Evolutionary conservation across 2,113 vertebrate species (phyloP).

Genomic region (Dermatemys mawii): DNA sequence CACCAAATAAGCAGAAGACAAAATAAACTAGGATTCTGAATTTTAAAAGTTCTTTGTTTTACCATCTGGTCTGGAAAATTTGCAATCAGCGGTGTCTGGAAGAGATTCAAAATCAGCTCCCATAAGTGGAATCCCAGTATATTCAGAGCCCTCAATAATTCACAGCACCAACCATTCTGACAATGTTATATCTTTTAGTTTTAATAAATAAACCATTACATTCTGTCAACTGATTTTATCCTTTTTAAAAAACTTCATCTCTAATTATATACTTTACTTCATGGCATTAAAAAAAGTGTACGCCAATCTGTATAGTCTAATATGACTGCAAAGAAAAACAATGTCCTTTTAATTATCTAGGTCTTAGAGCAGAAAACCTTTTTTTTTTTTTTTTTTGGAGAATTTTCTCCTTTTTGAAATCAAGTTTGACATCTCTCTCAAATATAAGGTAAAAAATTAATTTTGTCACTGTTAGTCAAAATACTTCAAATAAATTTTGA

Average conservation of each 20-base stretch:
- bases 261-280: not conserved
- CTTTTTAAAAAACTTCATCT: not conserved
- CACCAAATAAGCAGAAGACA: not conserved
- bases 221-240: not conserved
- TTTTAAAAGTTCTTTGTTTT: slow-evolving; percentile 27
- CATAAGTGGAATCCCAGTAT: not conserved
- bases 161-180: not conserved
- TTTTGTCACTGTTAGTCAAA: not conserved
- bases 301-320: not conserved
- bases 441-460: not conserved
- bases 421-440: not conserved
- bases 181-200: not conserved
- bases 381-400: no score
- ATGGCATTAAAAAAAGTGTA: slow-evolving; percentile 1
- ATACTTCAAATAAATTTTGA: not conserved
- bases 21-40: not conserved
- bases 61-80: not conserved
- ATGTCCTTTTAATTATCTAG: not conserved
- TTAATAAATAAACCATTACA: slow-evolving; percentile 25
- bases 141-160: slow-evolving; percentile 19
- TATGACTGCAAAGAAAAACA: not conserved
- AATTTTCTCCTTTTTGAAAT: not conserved
- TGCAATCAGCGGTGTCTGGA: not conserved
- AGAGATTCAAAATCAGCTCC: not conserved
- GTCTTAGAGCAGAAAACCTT: not conserved